Evolutionary conservation across 2,797 vertebrate genomes (phyloP), one percentile per base, ranked within the genome.

Genomic region (Hapalemur alaotrensis): DNA sequence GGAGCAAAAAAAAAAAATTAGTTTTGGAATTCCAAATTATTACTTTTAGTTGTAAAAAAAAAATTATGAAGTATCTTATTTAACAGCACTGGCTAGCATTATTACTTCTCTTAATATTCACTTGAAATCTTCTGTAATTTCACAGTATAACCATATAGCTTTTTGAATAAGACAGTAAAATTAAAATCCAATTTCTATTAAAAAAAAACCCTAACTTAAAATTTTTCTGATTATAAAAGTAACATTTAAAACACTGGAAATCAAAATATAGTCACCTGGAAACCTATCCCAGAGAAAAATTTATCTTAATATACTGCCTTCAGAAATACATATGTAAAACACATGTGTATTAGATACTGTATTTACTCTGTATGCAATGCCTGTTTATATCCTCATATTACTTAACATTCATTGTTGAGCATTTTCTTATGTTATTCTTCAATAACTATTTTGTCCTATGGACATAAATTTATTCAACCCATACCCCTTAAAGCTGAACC

Each of bases 271-370:
- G 76, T 96, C 57, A 95, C 67, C 46, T 78, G 8, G 35, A 86
- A 92, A 93, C 22, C 48, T 70, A 87, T 6, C 22, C 9, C 12
- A 67, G 28, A 86, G 9, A 83, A 78, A 43, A 93, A 52, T 4
- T 30, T 83, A 78, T 61, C 48, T 70, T 54, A 20, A 59, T 57
- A 61, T 20, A 46, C 1, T 93, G n/a, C 57, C 83, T 81, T 84
- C 46, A 84, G 17, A 97, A 85, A 82, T 79, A 88, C 46, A 38
- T 72, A 78, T n/a, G 13, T 92, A 89, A 95, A 93, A 87, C 65
- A 61, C 17, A 81, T 20, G 20, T 38, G 30, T 72, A 79, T 32
- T 81, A 57, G 50, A 85, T 32, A 70, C 4, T 57, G 5, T 7
- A 69, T 35, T 91, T 48, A 63, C 7, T 63, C 57, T 46, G 2